A percentile compares a stretch with the other conserved stretches of the same genome.
These are phyloP conservation scores for Nemotelus nigrinus DNA, from an alignment of 2,888 invertebrate genomes.

Conservation along the genomic window DNA sequence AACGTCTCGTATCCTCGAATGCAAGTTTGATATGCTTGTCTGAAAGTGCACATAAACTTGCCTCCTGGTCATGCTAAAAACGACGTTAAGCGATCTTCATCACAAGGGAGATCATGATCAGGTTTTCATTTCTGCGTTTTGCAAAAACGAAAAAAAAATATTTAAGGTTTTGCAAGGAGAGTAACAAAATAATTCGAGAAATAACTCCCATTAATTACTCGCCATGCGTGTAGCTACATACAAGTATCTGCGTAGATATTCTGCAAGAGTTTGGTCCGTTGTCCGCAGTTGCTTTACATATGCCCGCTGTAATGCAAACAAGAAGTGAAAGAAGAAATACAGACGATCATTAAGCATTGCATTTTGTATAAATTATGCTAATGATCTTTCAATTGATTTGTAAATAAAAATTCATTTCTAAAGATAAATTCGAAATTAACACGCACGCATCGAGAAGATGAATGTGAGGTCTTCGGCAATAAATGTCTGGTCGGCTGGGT, in stretches of 20 bases:
- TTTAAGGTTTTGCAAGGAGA: background rate
- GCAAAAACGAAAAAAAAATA: background rate
- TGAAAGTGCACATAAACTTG: conserved; percentile 40
- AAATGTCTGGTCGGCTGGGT: conserved; percentile 23
- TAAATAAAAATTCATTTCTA: conserved; percentile 64
- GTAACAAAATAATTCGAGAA: conserved; percentile 25
- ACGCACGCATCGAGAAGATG: conserved; percentile 57
- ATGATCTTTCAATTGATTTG: conserved; percentile 66
- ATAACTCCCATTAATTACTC: conserved; percentile 41
- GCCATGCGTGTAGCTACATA: conserved; percentile 19
- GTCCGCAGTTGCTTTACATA: conserved; percentile 21
- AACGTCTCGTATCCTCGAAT: conserved; percentile 32
- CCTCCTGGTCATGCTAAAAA: conserved; percentile 37
- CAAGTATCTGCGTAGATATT: conserved; percentile 13
- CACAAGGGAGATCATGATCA: conserved; percentile 34
- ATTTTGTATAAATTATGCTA: conserved; percentile 67
- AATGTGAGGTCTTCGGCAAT: conserved; percentile 36
- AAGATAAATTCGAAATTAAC: conserved; percentile 64
- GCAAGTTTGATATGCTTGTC: conserved; percentile 36
- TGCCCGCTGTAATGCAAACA: conserved; percentile 33
- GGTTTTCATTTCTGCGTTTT: background rate
- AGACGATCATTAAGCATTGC: conserved; percentile 64
- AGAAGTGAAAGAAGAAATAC: conserved; percentile 47
- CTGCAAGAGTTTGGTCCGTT: conserved; percentile 10
- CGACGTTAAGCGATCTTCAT: conserved; percentile 30